phyloP scores from a whole-genome alignment of 2,113 vertebrate species.

The Nipponia nippon region DNA sequence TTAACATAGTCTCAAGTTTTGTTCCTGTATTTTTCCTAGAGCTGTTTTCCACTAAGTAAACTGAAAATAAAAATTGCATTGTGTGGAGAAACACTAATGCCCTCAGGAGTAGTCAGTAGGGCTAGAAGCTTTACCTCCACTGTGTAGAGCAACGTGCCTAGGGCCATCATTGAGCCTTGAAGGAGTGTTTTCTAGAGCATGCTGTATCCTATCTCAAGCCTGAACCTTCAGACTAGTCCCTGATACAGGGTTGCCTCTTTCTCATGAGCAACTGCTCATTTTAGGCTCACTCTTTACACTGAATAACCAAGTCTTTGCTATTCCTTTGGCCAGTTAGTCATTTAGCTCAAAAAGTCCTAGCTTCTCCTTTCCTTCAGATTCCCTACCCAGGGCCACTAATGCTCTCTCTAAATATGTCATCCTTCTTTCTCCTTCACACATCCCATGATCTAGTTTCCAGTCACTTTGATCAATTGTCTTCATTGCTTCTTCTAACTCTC shows the following conservation, averaged over 20 bases:
- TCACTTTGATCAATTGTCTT: neutral
- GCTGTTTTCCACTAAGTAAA: neutral
- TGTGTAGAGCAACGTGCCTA: too few relatives aligned
- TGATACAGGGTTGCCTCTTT: neutral
- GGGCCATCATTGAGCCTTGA: neutral
- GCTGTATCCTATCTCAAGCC: neutral
- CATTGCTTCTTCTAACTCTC: neutral
- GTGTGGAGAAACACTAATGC: neutral
- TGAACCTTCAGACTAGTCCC: neutral
- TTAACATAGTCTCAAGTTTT: neutral
- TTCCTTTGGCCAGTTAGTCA: neutral
- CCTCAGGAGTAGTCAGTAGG: neutral
- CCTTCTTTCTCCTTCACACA: neutral
- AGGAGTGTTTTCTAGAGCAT: neutral
- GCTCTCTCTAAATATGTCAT: neutral
- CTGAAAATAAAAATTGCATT: neutral
- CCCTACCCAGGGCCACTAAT: neutral
- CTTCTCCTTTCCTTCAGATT: neutral
- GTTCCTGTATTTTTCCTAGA: neutral
- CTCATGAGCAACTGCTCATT: neutral
- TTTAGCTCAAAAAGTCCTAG: neutral
- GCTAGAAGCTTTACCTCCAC: neutral
- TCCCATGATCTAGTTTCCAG: neutral
- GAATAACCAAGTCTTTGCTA: neutral
- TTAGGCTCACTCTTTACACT: neutral